phyloP scores from a whole-genome alignment of 2,113 vertebrate species.

The Propithecus coquereli region DNA sequence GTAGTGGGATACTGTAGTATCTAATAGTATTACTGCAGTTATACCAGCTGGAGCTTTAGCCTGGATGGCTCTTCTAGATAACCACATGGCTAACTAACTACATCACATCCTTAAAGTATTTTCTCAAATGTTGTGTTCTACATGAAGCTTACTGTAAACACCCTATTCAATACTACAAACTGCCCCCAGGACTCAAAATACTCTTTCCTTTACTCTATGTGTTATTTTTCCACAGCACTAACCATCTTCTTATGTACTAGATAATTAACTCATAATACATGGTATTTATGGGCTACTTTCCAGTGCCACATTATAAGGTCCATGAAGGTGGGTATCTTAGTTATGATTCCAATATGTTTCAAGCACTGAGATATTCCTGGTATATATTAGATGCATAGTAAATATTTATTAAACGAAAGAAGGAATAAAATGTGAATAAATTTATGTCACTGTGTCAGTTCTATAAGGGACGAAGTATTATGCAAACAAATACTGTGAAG shows the following conservation, averaged over 20 bases:
- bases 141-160: not conserved
- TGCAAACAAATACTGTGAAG: not conserved
- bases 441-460: not conserved
- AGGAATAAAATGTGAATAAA: not conserved
- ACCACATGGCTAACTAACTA: not conserved
- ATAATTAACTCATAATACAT: not conserved
- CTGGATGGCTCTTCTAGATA: not conserved
- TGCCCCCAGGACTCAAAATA: not conserved
- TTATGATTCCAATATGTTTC: not conserved
- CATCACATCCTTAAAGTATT: not conserved
- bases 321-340: not conserved
- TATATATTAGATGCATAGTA: not conserved
- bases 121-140: not conserved
- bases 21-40: not conserved
- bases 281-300: not conserved
- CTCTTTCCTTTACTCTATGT: not conserved
- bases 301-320: not conserved
- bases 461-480: not conserved
- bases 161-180: not conserved
- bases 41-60: not conserved
- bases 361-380: not conserved
- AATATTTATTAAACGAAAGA: not conserved
- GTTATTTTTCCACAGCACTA: not conserved
- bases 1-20: not conserved
- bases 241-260: not conserved